Percentiles rank a stretch among this genome's conserved stretches.
Evolutionary conservation across 2,888 invertebrate genomes (phyloP).

Genomic region (Deroplatys truncata): DNA sequence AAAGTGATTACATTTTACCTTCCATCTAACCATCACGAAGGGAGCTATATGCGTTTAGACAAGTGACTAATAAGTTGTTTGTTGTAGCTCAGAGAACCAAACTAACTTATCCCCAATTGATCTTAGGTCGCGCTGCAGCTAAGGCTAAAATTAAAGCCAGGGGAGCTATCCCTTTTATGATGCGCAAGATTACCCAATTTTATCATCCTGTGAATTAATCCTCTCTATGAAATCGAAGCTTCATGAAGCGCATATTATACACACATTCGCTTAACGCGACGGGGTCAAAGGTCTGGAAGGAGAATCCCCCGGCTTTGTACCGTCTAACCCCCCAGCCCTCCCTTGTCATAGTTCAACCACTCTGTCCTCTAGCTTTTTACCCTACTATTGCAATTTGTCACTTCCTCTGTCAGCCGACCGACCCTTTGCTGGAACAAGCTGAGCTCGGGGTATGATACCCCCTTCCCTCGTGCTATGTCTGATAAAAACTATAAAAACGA

Average conservation of each 20-base stretch:
- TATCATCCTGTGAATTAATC: neutral
- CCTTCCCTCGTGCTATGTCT: neutral
- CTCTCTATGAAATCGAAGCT: neutral
- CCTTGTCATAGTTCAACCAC: neutral
- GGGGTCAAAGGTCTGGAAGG: neutral
- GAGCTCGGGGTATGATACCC: neutral
- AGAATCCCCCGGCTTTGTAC: neutral
- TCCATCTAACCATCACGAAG: too few relatives aligned
- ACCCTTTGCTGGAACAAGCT: conserved; percentile 6
- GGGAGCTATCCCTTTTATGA: neutral
- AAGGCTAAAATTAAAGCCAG: neutral
- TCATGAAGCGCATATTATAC: neutral
- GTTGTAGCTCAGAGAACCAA: too few relatives aligned
- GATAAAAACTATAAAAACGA: neutral
- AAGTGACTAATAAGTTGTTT: too few relatives aligned
- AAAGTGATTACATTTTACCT: too few relatives aligned
- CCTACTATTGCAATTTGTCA: conserved; percentile 11
- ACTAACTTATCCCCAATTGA: too few relatives aligned
- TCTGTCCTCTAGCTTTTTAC: neutral
- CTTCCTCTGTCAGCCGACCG: conserved; percentile 11
- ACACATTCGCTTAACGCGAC: neutral
- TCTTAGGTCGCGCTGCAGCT: neutral
- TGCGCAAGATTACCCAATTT: neutral
- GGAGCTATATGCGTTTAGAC: too few relatives aligned
- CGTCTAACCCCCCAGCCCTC: neutral